Evolutionary conservation across 1,140 invertebrate species (phyloP).

Genomic region (Plectus sambesii): DNA sequence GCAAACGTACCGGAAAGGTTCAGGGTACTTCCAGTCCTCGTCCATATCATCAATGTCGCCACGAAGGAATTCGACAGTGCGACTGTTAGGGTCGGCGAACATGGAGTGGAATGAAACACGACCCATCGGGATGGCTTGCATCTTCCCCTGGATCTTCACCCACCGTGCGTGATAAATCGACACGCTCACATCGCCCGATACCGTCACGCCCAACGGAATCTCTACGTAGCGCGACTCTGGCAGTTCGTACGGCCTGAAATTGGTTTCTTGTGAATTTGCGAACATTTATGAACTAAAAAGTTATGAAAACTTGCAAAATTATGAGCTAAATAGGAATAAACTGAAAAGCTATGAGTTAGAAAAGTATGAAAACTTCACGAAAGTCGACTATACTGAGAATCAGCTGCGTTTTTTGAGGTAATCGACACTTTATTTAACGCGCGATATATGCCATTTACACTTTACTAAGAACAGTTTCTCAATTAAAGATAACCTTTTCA

Average conservation of each 20-base stretch:
- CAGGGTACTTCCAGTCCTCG: conserved; percentile 17
- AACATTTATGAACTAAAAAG: no score
- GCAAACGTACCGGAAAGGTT: conserved; percentile 17
- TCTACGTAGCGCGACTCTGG: conserved; percentile 14
- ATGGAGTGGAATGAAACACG: conserved; percentile 21
- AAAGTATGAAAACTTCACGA: no score
- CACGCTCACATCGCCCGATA: conserved; percentile 22
- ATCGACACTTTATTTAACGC: no score
- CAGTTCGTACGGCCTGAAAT: conserved; percentile 18
- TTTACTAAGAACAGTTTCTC: no score
- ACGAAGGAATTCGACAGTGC: conserved; percentile 13
- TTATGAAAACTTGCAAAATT: no score
- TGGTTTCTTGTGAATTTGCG: background rate
- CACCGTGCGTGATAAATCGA: conserved; percentile 26
- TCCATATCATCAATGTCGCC: conserved; percentile 18
- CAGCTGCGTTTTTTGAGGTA: no score
- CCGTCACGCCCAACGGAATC: conserved; percentile 20
- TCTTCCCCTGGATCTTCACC: conserved; percentile 21
- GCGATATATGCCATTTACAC: no score
- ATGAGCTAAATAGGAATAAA: no score
- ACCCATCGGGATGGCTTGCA: conserved; percentile 27
- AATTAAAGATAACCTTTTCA: no score
- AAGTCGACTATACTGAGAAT: no score
- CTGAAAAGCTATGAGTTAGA: no score
- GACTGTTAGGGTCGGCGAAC: conserved; percentile 17